Base-by-base conservation (phyloP, 2,888 invertebrate genomes). In the Octonoba sinensis region DNA sequence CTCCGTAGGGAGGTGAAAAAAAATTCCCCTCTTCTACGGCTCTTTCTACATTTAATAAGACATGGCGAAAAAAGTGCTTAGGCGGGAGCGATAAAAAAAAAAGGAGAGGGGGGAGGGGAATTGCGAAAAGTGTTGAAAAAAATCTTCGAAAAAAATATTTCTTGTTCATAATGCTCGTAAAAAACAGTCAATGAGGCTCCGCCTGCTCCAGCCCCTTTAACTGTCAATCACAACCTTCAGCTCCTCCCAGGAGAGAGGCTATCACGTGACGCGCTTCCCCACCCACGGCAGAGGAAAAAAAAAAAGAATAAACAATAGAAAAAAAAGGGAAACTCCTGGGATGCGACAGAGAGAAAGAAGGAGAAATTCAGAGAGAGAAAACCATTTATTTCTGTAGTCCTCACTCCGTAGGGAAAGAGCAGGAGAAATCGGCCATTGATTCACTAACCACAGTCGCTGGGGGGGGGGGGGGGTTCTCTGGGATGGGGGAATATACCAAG, bases 351-450 rank as follows among this genome's bases (percentile, higher is more conserved):
- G 44, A 70, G 57, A 71, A 71, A 71, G 51, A 65, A 71, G 56
- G 73, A 72, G 71, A 78, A 78, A 78, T 71, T 71, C 78, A 78
- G 78, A 78, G 71, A 78, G 78, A 56, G 78, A 79, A 79, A 79
- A 79, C 79, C 69, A 79, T 79, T 79, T 79, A 79, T 79, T 79
- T 72, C 79, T 72, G 72, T 78, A 79, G 79, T 73, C 79, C 67
- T 36, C 64, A 62, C 72, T 69, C 79, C 73, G 27, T 46, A 36
- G 72, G 79, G 79, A 73, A 49, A 54, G 65, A 57, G 62, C 62
- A 60, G 67, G 56, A 73, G 79, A 79, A 79, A 79, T 79, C 79
- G 79, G 65, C 79, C 79, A 79, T 79, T 79, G 79, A 79, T 79
- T 79, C 79, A 79, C 79, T 79, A 79, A 79, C 79, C 79, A 79